Base-by-base conservation (phyloP, 2,888 invertebrate species). In the Archips crataeganus region DNA sequence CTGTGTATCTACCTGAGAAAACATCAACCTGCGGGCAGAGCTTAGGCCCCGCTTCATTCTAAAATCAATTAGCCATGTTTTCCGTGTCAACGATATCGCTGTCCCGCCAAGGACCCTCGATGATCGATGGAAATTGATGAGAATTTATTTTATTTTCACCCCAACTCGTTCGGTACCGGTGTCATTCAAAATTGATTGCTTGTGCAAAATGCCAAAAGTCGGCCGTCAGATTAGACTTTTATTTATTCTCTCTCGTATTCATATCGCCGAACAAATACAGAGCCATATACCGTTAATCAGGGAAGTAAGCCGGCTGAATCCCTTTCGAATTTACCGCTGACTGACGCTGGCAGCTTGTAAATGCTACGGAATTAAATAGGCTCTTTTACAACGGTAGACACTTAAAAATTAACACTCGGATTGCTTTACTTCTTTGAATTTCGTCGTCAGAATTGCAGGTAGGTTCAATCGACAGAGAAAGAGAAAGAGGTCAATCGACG, bases 171-270 rank as follows among this genome's bases (percentile, higher is more conserved):
- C 82, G 76, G 74, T 78, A 84, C 84, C 80, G 85, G 79, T 83
- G 87, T 87, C 89, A 87, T 87, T 84, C 79, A 76, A 78, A 87
- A 91, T 91, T 91, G 90, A 91, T 91, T 89, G 89, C 85, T 84
- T 84, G 82, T 84, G 81, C 54, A 81, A 84, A 87, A 84, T 75
- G 80, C 76, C 78, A 78, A 82, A 83, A 79, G 80, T 84, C 77
- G 76, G 76, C 73, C 70, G 72, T 72, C 68, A 75, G 74, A 77
- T 79, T 80, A 77, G 74, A 76, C 76, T 78, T 78, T 74, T 61
- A 60, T 57, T 51, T 66, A 75, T 73, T 75, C 73, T 75, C 74
- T 60, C 60, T 51, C 32, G 75, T 70, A 61, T 70, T 73, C 69
- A 73, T 76, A 69, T 67, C 67, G 72, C 54, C 60, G 23, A 64